Conservation (phyloP, 2,888 invertebrate species). For the Ypsolopha sequella region DNA sequence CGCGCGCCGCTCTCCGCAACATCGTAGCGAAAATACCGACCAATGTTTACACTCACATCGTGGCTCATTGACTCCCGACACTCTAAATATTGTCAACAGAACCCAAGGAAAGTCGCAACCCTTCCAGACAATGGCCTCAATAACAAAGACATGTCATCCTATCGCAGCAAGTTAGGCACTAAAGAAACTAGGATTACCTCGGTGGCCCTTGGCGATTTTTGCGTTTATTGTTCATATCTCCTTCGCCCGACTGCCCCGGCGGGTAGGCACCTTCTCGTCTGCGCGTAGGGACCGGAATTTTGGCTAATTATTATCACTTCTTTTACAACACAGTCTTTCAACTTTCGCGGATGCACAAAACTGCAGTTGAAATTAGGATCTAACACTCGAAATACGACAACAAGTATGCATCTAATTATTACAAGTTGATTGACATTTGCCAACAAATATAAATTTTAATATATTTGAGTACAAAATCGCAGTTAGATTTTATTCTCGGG, state of each 20-base stretch:
- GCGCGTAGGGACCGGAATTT: conserved; percentile 90
- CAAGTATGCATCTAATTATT: conserved; percentile 63
- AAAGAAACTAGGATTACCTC: conserved; percentile 69
- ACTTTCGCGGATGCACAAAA: conserved; percentile 71
- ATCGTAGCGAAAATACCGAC: conserved; percentile 24
- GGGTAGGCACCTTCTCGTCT: conserved; percentile 84
- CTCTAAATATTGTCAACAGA: conserved; percentile 35
- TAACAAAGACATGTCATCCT: conserved; percentile 65
- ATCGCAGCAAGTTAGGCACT: conserved; percentile 34
- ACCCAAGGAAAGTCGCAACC: conserved; percentile 35
- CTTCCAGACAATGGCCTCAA: conserved; percentile 31
- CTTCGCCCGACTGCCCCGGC: conserved; percentile 74
- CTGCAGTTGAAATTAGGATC: conserved; percentile 67
- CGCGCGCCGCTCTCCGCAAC: conserved; percentile 25
- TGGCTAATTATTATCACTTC: conserved; percentile 73
- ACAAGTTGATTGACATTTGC: conserved; percentile 61
- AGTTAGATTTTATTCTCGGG: conserved; percentile 62
- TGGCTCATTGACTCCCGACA: conserved; percentile 27
- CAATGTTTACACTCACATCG: conserved; percentile 54
- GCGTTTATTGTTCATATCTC: conserved; percentile 85
- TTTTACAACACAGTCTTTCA: conserved; percentile 71
- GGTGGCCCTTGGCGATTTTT: conserved; percentile 85
- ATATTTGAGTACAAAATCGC: conserved; percentile 69
- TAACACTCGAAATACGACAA: conserved; percentile 63
- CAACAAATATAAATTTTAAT: conserved; percentile 65